Conservation (phyloP, 2,888 invertebrate genomes). For the Pterostichus niger region DNA sequence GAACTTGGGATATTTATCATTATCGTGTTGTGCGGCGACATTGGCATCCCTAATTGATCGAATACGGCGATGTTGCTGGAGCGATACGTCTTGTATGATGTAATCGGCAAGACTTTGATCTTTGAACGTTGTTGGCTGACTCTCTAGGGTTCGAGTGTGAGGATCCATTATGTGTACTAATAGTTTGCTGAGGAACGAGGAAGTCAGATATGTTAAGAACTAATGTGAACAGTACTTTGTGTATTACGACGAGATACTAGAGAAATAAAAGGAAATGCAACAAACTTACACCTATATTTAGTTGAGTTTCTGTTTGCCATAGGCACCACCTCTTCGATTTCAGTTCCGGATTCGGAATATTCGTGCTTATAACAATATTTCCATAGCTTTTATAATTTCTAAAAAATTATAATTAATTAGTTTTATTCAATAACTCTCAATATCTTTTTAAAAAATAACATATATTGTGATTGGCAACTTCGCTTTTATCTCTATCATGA, state of each 20-base stretch:
- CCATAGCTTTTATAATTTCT: too few species aligned
- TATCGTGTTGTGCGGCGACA: conserved; percentile 34
- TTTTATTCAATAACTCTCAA: too few species aligned
- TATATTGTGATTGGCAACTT: too few species aligned
- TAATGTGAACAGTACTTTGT: neutral
- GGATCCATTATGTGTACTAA: conserved; percentile 47
- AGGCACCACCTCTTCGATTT: too few species aligned
- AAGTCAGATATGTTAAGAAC: conserved; percentile 5
- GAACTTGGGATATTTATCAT: conserved; percentile 64
- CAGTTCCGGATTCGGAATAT: too few species aligned
- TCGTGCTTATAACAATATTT: too few species aligned
- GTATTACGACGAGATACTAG: too few species aligned
- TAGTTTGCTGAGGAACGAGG: neutral
- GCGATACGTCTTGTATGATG: conserved; percentile 57
- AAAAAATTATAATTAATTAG: too few species aligned
- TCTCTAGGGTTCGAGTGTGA: conserved; percentile 20
- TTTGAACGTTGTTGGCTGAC: conserved; percentile 27
- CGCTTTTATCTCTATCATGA: too few species aligned
- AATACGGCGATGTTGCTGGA: conserved; percentile 29
- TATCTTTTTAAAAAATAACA: too few species aligned
- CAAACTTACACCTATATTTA: too few species aligned
- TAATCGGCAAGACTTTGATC: conserved; percentile 58
- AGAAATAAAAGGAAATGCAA: neutral
- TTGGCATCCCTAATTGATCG: conserved; percentile 62
- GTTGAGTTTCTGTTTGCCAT: too few species aligned